Percentiles rank a stretch among this genome's conserved stretches.
Evolutionary conservation across 1,140 invertebrate species (phyloP).

Genomic region (Ephestia elutella): DNA sequence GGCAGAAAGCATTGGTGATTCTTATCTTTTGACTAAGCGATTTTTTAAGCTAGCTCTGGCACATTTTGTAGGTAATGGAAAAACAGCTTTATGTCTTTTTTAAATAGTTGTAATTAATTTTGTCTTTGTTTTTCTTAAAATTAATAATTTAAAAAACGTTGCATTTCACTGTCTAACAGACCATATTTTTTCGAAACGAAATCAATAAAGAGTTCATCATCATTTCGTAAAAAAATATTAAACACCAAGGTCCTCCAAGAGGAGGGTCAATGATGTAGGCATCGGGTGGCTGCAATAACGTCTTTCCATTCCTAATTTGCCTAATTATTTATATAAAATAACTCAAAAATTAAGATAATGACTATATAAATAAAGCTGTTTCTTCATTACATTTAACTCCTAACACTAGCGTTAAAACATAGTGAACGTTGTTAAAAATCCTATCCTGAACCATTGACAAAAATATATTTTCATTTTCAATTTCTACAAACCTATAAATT

Average conservation of each 20-base stretch:
- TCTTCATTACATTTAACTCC: neutral
- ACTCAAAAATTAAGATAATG: no score
- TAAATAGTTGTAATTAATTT: neutral
- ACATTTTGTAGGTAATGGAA: slow-evolving; percentile 17
- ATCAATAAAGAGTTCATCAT: no score
- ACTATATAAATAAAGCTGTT: neutral
- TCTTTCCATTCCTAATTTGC: no score
- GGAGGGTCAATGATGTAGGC: no score
- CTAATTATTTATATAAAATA: no score
- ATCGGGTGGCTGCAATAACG: no score
- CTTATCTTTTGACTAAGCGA: slow-evolving; percentile 25
- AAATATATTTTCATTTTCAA: slow-evolving; percentile 59
- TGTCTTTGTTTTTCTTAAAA: neutral
- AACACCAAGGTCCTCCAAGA: no score
- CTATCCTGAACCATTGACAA: slow-evolving; percentile 38
- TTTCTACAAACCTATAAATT: slow-evolving; percentile 55
- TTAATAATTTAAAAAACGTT: no score
- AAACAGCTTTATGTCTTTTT: neutral
- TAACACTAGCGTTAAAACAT: slow-evolving; percentile 43
- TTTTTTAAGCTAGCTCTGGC: slow-evolving; percentile 28
- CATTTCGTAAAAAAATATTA: no score
- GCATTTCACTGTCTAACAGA: no score
- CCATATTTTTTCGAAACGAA: no score
- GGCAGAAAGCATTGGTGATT: slow-evolving; percentile 15
- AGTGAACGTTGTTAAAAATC: slow-evolving; percentile 37